Percentiles rank a stretch among this genome's conserved stretches.
These are phyloP conservation scores for Channa striata DNA, from an alignment of 2,797 vertebrate genomes.

Conservation along the genomic window DNA sequence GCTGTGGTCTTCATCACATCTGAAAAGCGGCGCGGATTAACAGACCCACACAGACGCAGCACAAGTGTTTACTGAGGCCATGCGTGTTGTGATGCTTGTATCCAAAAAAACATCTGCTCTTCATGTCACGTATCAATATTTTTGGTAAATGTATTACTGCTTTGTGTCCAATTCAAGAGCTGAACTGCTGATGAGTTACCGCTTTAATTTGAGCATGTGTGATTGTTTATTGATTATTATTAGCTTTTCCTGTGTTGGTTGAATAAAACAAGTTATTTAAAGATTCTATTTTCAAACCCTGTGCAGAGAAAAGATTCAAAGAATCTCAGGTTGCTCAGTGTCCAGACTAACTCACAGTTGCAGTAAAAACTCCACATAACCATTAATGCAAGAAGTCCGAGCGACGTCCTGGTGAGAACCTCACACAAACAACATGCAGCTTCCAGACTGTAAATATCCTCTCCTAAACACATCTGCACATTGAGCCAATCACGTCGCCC, in stretches of 20 bases:
- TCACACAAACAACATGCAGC: constrained; percentile 50
- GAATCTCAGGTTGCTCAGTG: background rate
- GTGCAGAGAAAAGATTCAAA: background rate
- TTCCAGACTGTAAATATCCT: constrained; percentile 38
- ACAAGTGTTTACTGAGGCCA: constrained; percentile 31
- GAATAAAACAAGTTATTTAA: background rate
- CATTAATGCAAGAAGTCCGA: background rate
- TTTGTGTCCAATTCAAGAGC: no score
- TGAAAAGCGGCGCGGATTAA: constrained; percentile 51
- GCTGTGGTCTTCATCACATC: constrained; percentile 32
- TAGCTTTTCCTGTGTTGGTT: no score
- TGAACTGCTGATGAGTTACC: no score
- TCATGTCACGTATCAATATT: no score
- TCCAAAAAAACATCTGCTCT: no score
- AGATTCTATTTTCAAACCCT: background rate
- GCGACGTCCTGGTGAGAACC: background rate
- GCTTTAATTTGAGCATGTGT: background rate
- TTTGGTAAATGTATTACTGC: no score
- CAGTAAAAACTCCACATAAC: background rate
- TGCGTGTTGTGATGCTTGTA: no score
- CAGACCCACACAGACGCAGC: constrained; percentile 8
- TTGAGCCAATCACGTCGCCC: constrained; percentile 51
- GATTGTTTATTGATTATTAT: background rate
- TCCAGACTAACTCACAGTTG: background rate
- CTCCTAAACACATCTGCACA: constrained; percentile 38